Evolutionary conservation across 2,797 vertebrate genomes (phyloP).

Genomic region (Tokudaia muenninki): DNA sequence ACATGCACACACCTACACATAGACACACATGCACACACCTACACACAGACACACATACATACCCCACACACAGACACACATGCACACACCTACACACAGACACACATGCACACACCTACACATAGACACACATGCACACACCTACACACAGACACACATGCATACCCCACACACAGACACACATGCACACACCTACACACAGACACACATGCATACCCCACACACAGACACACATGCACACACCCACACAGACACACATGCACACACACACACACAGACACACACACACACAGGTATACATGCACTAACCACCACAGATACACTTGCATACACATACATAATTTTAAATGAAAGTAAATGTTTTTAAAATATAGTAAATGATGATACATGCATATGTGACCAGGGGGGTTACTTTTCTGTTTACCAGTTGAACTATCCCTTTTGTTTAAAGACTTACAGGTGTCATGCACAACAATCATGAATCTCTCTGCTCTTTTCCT

Average conservation of each 20-base stretch:
- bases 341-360: neutral
- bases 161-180: neutral
- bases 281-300: too few relatives aligned
- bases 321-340: neutral
- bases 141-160: neutral
- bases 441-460: neutral
- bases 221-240: too few relatives aligned
- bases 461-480: too few relatives aligned
- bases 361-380: neutral
- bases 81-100: neutral
- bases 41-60: neutral
- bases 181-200: too few relatives aligned
- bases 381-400: neutral
- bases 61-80: neutral
- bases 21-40: neutral
- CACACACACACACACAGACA: neutral
- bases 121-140: neutral
- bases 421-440: neutral
- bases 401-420: neutral
- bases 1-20: neutral
- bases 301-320: neutral
- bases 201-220: too few relatives aligned
- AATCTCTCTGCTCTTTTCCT: neutral
- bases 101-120: too few relatives aligned
- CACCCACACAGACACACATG: neutral